Evolutionary conservation across 2,888 invertebrate species (phyloP).

Genomic region (Nemotelus nigrinus): DNA sequence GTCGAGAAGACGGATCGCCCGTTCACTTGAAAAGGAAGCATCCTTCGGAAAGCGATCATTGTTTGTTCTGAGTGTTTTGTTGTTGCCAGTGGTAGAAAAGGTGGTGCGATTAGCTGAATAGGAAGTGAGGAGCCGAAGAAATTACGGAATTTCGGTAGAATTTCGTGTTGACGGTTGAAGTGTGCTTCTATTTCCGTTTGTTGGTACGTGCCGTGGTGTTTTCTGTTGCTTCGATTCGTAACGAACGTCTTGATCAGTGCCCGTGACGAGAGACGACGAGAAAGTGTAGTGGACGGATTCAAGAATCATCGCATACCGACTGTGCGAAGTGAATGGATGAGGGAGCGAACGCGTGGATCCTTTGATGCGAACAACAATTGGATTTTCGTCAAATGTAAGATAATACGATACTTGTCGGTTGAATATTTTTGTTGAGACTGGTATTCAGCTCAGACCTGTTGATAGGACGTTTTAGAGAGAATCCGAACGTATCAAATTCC

Average conservation of each 20-base stretch:
- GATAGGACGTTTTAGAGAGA: background rate
- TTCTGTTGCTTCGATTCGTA: background rate
- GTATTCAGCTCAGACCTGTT: background rate
- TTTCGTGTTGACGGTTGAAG: constrained; percentile 32
- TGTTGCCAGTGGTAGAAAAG: constrained; percentile 1
- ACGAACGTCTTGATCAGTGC: constrained; percentile 19
- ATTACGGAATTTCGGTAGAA: constrained; percentile 31
- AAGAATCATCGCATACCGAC: background rate
- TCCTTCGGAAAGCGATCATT: constrained; percentile 4
- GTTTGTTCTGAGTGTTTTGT: constrained; percentile 19
- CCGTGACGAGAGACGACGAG: background rate
- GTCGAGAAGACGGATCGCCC: background rate
- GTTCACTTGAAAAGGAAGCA: constrained; percentile 15
- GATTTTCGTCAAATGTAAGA: constrained; percentile 35
- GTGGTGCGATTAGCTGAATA: background rate
- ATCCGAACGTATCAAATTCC: too few species aligned
- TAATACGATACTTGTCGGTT: background rate
- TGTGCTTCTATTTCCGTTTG: constrained; percentile 16
- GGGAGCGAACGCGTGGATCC: background rate
- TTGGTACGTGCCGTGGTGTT: constrained; percentile 34
- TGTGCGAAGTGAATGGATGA: background rate
- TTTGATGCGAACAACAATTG: constrained; percentile 1
- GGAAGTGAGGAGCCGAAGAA: background rate
- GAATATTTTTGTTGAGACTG: background rate
- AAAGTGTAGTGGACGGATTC: background rate